These are phyloP conservation scores for Drosophila aldrichi DNA, from an alignment of 2,888 invertebrate genomes.

Conservation along the genomic window DNA sequence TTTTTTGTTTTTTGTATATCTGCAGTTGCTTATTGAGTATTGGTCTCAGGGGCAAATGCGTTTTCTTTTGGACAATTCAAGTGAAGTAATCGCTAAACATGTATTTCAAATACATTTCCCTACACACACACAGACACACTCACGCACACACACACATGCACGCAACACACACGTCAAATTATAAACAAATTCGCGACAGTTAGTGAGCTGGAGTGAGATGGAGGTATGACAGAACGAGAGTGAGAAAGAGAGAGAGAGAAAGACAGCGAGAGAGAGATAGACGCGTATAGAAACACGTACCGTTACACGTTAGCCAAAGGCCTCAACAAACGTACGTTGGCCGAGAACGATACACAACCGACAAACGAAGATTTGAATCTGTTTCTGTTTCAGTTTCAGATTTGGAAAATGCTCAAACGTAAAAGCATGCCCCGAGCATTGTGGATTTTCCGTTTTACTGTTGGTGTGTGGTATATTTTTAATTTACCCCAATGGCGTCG, in stretches of 20 bases:
- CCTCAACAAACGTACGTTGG: slow-evolving; percentile 43
- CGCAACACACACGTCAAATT: slow-evolving; percentile 34
- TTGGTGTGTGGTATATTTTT: slow-evolving; percentile 61
- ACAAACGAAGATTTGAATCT: slow-evolving; percentile 85
- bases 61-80: slow-evolving; percentile 34
- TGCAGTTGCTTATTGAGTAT: slow-evolving; percentile 29
- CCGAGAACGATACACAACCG: slow-evolving; percentile 81
- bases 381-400: slow-evolving; percentile 70
- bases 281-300: slow-evolving; percentile 61
- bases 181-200: slow-evolving; percentile 75
- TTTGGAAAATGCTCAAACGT: slow-evolving; percentile 58
- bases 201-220: slow-evolving; percentile 23
- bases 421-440: slow-evolving; percentile 40
- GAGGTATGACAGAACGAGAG: slow-evolving; percentile 11
- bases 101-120: slow-evolving; percentile 37
- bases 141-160: slow-evolving; percentile 32
- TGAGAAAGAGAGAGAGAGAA: slow-evolving; percentile 4
- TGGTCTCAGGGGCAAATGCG: slow-evolving; percentile 26
- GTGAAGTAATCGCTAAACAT: slow-evolving; percentile 46
- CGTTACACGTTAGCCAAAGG: slow-evolving; percentile 68
- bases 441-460: slow-evolving; percentile 35
- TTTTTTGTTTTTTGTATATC: not conserved
- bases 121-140: slow-evolving; percentile 27
- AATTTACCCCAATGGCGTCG: slow-evolving; percentile 64
- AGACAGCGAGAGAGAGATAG: slow-evolving; percentile 10